Base-by-base conservation (phyloP, 2,888 invertebrate species). In the Buathra laborator region DNA sequence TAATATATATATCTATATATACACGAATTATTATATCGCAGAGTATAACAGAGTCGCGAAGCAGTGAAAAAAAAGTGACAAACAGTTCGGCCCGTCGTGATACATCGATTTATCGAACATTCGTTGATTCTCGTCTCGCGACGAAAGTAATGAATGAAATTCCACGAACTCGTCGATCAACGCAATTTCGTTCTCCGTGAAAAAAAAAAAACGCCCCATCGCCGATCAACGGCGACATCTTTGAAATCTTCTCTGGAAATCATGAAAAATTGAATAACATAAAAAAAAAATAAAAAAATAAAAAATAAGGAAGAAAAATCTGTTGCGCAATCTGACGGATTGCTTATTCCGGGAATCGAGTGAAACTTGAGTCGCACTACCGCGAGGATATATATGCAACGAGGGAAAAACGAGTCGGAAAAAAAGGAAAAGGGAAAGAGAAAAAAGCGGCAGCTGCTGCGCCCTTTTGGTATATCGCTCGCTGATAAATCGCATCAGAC, bases 91-190 rank as follows among this genome's bases (percentile, higher is more conserved):
- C 77, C 43, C 56, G n/a, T 32, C 59, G 77, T 53, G 67, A 77
- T 24, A 56, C 29, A 53, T 5, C n/a, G 37, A 19, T 32, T 24
- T 32, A 48, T 62, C 24, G 48, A 67, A 56, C 29, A 53, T 53
- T 19, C 68, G 19, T 46, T 29, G 51, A 64, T 53, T 29, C 12
- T 16, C 51, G 24, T 74, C 44, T 51, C 68, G 51, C 75, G 62
- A 12, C 32, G 56, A 79, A 32, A 66, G 67, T 56, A 71, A 71
- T 66, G 51, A 76, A 76, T 77, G 66, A 80, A 74, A 66, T 74
- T 66, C 19, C 12, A n/a, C 43, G 14, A 53, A 53, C 51, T 10
- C 24, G 16, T 10, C 24, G 16, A 1, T 9, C 19, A 51, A 19
- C 3, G 24, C 6, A 10, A 24, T 7, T 16, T 19, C 10, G n/a